Conservation (phyloP, 2,113 vertebrate species). For the Nasalis larvatus region DNA sequence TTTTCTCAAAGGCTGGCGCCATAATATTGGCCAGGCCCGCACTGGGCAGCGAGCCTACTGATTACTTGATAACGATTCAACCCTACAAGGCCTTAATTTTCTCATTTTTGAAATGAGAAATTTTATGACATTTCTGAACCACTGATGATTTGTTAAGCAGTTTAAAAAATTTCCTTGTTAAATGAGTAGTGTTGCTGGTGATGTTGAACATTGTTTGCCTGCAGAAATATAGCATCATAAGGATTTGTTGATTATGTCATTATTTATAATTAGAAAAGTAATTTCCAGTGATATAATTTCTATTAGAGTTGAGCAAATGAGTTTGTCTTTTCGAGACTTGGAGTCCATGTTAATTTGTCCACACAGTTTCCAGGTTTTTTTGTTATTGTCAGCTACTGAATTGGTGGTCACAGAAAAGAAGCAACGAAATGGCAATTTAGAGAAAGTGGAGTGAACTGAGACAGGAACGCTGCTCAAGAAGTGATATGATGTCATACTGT, state of each 20-base stretch:
- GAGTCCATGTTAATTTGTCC: not conserved
- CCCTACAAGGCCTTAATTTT: not conserved
- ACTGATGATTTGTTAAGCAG: not conserved
- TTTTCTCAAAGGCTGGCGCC: too few relatives aligned
- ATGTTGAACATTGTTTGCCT: not conserved
- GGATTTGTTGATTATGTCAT: not conserved
- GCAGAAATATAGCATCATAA: not conserved
- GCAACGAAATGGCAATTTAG: not conserved
- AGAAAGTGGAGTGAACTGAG: not conserved
- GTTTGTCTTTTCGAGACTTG: not conserved
- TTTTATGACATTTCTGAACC: not conserved
- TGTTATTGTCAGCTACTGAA: not conserved
- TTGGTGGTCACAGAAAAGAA: not conserved
- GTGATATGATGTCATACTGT: not conserved
- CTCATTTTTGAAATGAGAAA: constrained; percentile 9
- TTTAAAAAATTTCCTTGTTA: not conserved
- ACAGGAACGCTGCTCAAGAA: not conserved
- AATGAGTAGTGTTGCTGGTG: not conserved
- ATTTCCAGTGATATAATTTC: not conserved
- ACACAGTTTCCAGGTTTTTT: not conserved
- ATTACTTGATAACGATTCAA: too few relatives aligned
- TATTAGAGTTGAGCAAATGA: not conserved
- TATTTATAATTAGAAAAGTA: not conserved
- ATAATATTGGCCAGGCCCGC: too few relatives aligned
- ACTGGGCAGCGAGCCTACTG: too few relatives aligned